Evolutionary conservation across 2,113 vertebrate genomes (phyloP), one percentile per base, ranked within the genome.

Genomic region (Alces alces): DNA sequence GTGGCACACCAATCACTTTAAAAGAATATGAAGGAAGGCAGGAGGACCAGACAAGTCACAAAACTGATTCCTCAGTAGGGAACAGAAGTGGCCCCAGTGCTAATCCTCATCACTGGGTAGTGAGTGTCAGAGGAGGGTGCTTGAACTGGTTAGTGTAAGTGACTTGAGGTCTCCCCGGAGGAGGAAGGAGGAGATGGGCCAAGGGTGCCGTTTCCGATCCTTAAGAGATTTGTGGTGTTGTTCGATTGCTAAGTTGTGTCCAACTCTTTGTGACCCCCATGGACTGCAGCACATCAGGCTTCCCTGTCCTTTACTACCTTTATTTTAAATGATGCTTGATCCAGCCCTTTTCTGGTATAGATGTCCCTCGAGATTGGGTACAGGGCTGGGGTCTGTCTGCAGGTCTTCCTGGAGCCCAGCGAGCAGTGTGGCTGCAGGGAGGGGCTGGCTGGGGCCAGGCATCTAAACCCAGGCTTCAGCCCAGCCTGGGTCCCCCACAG

Each of bases 91-190:
- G 66, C 85, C 3, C 30, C 17, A 2, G 23, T 23, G 1, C 33
- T 4, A 12, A 2, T 15, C 61, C 36, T 50, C 27, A 5, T 0
- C 6, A 5, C 2, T 23, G 33, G 54, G n/a, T 7, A 70, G 60
- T 15, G 16, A 13, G 55, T 2, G 45, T 2, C 5, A 1, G 43
- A 4, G 43, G 1, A 13, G 45, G 0, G 14, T 0, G 6, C 7
- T 15, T 3, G 39, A 23, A 0, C 36, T 9, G 2, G 43, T 27
- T 12, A 13, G 17, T 45, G 73, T 3, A 30, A 19, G 17, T 33
- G 28, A 52, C 27, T 4, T 33, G 15, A 6, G 54, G 64, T 27
- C 66, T 43, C 21, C 25, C 12, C 2, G 7, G 55, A 28, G 60
- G 43, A 58, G 19, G 27, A 64, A 6, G 4, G 11, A 15, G 14